A percentile compares a stretch with the other conserved stretches of the same genome.
Evolutionary conservation across 2,888 invertebrate species (phyloP).

Genomic region (Nomada hirtipes): DNA sequence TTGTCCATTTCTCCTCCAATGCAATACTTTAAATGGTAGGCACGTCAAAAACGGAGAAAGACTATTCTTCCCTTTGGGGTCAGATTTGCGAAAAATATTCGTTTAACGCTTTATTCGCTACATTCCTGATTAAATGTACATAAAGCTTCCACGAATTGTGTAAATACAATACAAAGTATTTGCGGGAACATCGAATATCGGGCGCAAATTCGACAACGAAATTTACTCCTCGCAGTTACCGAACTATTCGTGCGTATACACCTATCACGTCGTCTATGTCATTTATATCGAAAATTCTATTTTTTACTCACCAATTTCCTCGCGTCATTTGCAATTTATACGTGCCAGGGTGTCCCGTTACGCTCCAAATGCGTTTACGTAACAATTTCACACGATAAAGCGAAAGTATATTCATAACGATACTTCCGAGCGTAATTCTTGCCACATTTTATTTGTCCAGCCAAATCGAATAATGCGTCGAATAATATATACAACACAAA

Average conservation of each 20-base stretch:
- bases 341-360: not conserved
- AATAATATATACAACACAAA: too few relatives aligned
- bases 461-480: too few relatives aligned
- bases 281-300: slow-evolving; percentile 6
- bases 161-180: not conserved
- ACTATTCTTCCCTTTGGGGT: too few relatives aligned
- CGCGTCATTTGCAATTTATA: slow-evolving; percentile 1
- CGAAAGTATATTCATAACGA: not conserved
- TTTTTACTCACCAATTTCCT: not conserved
- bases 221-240: not conserved
- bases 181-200: not conserved
- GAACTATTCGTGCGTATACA: not conserved
- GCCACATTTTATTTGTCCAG: too few relatives aligned
- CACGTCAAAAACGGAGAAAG: too few relatives aligned
- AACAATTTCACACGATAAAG: not conserved
- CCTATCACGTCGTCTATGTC: not conserved
- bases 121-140: too few relatives aligned
- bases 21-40: too few relatives aligned
- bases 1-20: too few relatives aligned
- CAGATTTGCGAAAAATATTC: too few relatives aligned
- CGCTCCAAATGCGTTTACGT: not conserved
- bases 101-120: too few relatives aligned
- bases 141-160: not conserved
- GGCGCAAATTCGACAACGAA: not conserved
- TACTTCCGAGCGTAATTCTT: not conserved